Percentiles rank a stretch among this genome's conserved stretches.
Conservation (phyloP, 2,113 vertebrate genomes). For the Mohoua ochrocephala region DNA sequence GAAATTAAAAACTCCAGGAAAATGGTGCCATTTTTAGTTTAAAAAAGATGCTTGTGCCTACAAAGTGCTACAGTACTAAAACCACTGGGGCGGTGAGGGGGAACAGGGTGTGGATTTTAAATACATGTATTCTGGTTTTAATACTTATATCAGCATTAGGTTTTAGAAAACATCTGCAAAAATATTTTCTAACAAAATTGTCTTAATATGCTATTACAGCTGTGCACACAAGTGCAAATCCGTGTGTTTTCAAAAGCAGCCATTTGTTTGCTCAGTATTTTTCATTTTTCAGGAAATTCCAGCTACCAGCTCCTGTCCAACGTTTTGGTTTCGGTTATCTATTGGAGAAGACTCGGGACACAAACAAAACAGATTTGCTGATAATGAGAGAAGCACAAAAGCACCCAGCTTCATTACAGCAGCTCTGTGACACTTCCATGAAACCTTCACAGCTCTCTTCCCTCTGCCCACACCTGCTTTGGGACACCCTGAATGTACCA, state of each 20-base stretch:
- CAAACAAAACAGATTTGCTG: neutral
- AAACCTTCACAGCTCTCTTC: neutral
- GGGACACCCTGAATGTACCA: neutral
- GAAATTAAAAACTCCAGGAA: neutral
- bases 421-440: neutral
- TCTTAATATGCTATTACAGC: neutral
- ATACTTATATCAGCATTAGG: neutral
- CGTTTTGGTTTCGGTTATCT: neutral
- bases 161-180: neutral
- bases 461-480: neutral
- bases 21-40: neutral
- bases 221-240: neutral
- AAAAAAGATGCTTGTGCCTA: neutral
- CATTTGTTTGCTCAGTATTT: neutral
- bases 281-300: neutral
- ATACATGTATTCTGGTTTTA: neutral
- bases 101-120: neutral
- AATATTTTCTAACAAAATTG: neutral
- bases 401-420: neutral
- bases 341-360: neutral
- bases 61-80: neutral
- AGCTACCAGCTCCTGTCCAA: neutral
- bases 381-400: neutral
- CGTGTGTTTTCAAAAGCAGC: neutral
- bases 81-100: fast-evolving